A percentile compares a stretch with the other conserved stretches of the same genome.
Evolutionary conservation across 2,113 vertebrate genomes (phyloP).

Genomic region (Malurus melanocephalus): DNA sequence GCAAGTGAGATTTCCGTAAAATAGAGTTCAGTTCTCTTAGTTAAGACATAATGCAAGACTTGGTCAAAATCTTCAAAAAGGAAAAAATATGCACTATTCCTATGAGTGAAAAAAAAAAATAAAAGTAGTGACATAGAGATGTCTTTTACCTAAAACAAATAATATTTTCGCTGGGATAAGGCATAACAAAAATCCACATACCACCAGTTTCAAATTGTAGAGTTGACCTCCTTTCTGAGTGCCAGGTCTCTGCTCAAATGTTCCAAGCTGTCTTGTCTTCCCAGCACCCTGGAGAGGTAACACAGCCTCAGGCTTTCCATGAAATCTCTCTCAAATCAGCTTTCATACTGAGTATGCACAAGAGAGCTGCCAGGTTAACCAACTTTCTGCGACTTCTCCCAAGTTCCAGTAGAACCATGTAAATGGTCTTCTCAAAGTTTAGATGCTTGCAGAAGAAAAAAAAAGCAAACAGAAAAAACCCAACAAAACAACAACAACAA

Average conservation of each 20-base stretch:
- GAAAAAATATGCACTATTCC: rapidly evolving
- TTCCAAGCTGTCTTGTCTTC: background rate
- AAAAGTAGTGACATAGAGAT: background rate
- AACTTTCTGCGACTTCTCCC: background rate
- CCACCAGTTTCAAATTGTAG: background rate
- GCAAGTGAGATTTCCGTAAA: background rate
- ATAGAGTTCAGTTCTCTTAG: background rate
- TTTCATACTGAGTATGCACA: background rate
- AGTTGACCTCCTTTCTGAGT: background rate
- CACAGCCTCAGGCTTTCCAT: background rate
- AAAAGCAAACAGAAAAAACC: no score
- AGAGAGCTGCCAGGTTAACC: background rate
- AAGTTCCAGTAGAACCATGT: background rate
- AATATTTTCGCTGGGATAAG: background rate
- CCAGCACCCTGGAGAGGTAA: background rate
- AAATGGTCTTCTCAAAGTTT: background rate
- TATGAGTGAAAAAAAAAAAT: background rate
- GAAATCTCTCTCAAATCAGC: background rate
- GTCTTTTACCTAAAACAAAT: background rate
- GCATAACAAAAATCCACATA: background rate
- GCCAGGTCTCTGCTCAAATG: background rate
- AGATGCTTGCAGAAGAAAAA: background rate
- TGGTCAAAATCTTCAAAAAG: background rate
- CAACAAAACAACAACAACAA: no score
- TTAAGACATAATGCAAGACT: background rate